Conservation (phyloP, 1,140 invertebrate species). For the Nasonia giraulti region DNA sequence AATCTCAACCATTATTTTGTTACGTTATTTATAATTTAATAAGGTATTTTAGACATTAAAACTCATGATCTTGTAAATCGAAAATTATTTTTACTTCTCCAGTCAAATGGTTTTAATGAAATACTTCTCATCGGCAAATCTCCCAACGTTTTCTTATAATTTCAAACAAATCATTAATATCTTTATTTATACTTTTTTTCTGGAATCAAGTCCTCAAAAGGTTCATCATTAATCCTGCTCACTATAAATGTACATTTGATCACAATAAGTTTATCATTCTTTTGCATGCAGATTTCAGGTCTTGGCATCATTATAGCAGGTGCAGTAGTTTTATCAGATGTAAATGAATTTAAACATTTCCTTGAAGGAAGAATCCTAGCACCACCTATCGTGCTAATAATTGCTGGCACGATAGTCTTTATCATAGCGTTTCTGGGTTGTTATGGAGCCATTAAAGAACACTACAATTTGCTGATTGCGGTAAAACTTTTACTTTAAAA, state of each 20-base stretch:
- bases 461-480: slow-evolving; percentile 79
- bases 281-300: slow-evolving; percentile 76
- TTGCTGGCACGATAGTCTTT: slow-evolving; percentile 80
- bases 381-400: slow-evolving; percentile 80
- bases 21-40: too few relatives aligned
- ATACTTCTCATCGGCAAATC: too few relatives aligned
- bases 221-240: background rate
- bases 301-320: slow-evolving; percentile 78
- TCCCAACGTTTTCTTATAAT: too few relatives aligned
- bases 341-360: slow-evolving; percentile 77
- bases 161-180: background rate
- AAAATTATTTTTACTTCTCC: too few relatives aligned
- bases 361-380: slow-evolving; percentile 76
- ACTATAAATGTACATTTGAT: too few relatives aligned
- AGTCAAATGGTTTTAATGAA: too few relatives aligned
- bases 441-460: slow-evolving; percentile 84
- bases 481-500: slow-evolving; percentile 66
- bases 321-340: slow-evolving; percentile 75
- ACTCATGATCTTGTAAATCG: too few relatives aligned
- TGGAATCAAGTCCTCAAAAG: background rate
- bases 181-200: background rate
- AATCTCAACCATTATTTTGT: too few relatives aligned
- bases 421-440: slow-evolving; percentile 83
- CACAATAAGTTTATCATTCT: background rate
- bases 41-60: too few relatives aligned